phyloP scores from a whole-genome alignment of 1,140 invertebrate genomes.

The Drosophila nigromelanica region DNA sequence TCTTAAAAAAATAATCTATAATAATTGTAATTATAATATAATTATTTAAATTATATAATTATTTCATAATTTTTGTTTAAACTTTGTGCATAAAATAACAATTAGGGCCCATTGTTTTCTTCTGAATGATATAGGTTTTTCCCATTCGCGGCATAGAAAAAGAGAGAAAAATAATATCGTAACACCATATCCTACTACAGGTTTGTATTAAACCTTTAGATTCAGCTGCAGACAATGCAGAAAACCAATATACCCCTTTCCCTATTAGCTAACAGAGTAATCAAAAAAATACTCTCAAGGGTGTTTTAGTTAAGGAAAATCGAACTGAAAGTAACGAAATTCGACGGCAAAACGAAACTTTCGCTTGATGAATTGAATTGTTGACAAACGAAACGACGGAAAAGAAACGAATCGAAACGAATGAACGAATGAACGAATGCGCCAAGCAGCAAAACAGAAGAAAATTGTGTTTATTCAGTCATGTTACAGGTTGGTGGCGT shows the following conservation, averaged over 20 bases:
- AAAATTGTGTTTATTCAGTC: slow-evolving; percentile 82
- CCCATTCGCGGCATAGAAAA: too few relatives aligned
- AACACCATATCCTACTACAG: too few relatives aligned
- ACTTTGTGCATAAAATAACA: too few relatives aligned
- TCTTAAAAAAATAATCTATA: too few relatives aligned
- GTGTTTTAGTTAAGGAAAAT: slow-evolving; percentile 79
- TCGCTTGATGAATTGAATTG: slow-evolving; percentile 80
- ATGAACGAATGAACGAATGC: slow-evolving; percentile 31
- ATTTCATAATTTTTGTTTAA: too few relatives aligned
- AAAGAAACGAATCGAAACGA: slow-evolving; percentile 36
- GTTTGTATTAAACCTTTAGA: too few relatives aligned
- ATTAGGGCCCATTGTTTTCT: too few relatives aligned
- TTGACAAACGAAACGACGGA: slow-evolving; percentile 73
- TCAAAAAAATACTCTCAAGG: slow-evolving; percentile 70
- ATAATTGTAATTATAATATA: too few relatives aligned
- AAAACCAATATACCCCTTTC: not conserved
- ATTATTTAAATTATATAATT: too few relatives aligned
- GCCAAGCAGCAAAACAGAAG: slow-evolving; percentile 69
- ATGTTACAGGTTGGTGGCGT: slow-evolving; percentile 64
- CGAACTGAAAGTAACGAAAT: slow-evolving; percentile 74
- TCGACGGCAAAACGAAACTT: slow-evolving; percentile 58
- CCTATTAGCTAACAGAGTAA: not conserved
- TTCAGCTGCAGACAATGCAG: too few relatives aligned
- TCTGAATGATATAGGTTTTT: too few relatives aligned
- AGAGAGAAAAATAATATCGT: too few relatives aligned